Conservation (phyloP, 2,888 invertebrate genomes). For the Eupelmus urozonus region DNA sequence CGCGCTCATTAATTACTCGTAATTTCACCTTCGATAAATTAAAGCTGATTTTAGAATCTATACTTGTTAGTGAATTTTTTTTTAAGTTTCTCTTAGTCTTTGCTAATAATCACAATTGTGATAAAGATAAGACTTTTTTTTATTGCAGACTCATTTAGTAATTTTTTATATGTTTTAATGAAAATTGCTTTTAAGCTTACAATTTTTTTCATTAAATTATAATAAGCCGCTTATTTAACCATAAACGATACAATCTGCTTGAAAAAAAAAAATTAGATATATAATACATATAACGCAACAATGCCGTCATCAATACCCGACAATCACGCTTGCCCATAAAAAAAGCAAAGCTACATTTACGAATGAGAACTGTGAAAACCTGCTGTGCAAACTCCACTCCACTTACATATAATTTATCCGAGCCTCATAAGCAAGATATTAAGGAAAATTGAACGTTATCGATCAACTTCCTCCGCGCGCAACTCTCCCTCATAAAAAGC, state of each 20-base stretch:
- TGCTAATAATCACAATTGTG: too few species aligned
- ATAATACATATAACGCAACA: background rate
- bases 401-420: background rate
- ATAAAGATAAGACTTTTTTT: too few species aligned
- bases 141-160: too few species aligned
- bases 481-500: background rate
- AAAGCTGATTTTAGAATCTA: too few species aligned
- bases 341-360: background rate
- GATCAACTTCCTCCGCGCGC: background rate
- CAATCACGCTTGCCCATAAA: background rate
- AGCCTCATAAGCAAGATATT: background rate
- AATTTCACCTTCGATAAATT: too few species aligned
- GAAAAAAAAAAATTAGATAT: background rate
- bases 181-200: too few species aligned
- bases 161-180: too few species aligned
- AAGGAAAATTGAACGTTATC: conserved; percentile 20
- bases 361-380: background rate
- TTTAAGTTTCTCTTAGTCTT: too few species aligned
- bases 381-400: background rate
- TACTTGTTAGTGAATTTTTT: too few species aligned
- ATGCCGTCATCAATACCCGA: too few species aligned
- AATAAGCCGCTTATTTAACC: too few species aligned
- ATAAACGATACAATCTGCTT: background rate
- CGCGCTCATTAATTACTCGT: conserved; percentile 7
- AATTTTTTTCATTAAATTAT: too few species aligned